Base-by-base conservation (phyloP, 2,888 invertebrate genomes). In the Volucella zonaria region DNA sequence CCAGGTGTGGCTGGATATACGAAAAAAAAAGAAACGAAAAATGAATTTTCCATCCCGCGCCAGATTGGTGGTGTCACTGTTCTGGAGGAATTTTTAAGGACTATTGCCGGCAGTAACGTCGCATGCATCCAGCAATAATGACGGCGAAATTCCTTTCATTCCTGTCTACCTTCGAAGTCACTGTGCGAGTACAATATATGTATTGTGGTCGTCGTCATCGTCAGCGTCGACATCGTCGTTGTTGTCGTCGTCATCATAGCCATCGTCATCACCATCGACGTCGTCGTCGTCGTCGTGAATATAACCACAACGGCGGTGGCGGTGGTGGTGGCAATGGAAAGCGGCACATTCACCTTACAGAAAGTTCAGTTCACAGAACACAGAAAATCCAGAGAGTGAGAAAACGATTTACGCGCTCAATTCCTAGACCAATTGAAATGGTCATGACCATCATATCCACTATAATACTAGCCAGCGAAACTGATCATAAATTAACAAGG, bases 401-500 rank as follows among this genome's bases (percentile, higher is more conserved):
- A 67, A 59, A 67, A 73, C 73, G 76, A 85, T 81, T 81, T 85
- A 85, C 85, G 81, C 81, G 85, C 73, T 81, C 81, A 81, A 68
- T 73, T 85, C 75, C 71, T 80, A 73, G 81, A 85, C 81, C 76
- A 85, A 74, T 85, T 81, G 67, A 73, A 85, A 64, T 81, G 76
- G 81, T 74, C 85, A 85, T 81, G 81, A 68, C 43, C 81, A 81
- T 85, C 75, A 71, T 62, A 75, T 43, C 68, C 54, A 80, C 74
- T 6, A 31, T 31, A 70, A 68, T 59, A 56, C 47, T 54, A 56
- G 56, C 47, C 71, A 68, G 61, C 61, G 31, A 77, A 85, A 67
- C 68, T 81, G 85, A 85, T 85, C 85, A 85, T 85, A 85, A 85
- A 85, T 85, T 85, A 85, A 85, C 85, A 64, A 85, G 85, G 76